Evolutionary conservation across 23 tunicate species (phyloP).

Genomic region (Trididemnum clinides): DNA sequence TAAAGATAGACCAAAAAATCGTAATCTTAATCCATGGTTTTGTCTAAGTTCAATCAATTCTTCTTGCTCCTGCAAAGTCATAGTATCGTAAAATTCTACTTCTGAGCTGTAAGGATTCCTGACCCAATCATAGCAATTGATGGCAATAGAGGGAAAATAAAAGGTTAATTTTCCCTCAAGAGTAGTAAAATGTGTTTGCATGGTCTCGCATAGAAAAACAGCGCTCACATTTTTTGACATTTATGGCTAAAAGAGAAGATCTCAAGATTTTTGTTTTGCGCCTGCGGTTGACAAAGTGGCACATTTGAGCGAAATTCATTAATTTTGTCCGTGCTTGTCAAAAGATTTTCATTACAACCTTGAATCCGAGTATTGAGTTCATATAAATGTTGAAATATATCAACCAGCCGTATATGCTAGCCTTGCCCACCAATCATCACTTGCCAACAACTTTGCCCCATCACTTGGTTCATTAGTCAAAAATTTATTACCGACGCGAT

Average conservation of each 20-base stretch:
- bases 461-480: background rate
- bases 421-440: slow-evolving; percentile 43
- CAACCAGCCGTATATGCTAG: slow-evolving; percentile 34
- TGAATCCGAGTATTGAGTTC: slow-evolving; percentile 2
- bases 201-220: background rate
- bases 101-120: slow-evolving; percentile 37
- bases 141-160: slow-evolving; percentile 16
- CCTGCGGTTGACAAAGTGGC: slow-evolving; percentile 19
- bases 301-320: slow-evolving; percentile 40
- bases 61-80: slow-evolving; percentile 42
- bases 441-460: slow-evolving; percentile 10
- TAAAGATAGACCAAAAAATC: slow-evolving; percentile 38
- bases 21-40: slow-evolving; percentile 21
- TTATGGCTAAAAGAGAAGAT: slow-evolving; percentile 17
- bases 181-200: background rate
- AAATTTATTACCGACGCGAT: too few relatives aligned
- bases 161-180: background rate
- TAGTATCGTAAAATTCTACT: background rate
- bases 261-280: slow-evolving; percentile 1
- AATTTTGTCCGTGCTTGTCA: slow-evolving; percentile 25
- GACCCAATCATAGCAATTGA: background rate
- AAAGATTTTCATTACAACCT: slow-evolving; percentile 11
- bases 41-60: slow-evolving; percentile 30
- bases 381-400: slow-evolving; percentile 31
- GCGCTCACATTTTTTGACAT: background rate